Base-by-base conservation (phyloP, 2,113 vertebrate genomes). In the Oryzias curvinotus region DNA sequence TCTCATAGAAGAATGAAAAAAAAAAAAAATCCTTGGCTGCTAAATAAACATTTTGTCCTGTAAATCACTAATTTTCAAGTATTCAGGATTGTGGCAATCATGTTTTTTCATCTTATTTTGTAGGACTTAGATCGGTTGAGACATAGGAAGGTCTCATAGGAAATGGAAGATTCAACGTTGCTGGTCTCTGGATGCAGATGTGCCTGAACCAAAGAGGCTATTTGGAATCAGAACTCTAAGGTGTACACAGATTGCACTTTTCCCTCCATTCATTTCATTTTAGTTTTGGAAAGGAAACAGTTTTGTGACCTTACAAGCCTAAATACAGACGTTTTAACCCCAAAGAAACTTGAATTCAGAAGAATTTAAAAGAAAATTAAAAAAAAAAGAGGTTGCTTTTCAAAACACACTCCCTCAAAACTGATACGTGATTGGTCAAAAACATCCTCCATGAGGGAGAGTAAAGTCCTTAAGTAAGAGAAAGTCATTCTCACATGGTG, bases 171-270 rank as follows among this genome's bases (percentile, higher is more conserved):
- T 78, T 85, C 70, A 65, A 72, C 70, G 63, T 51, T 78, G 80
- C 82, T 41, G 66, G 86, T 68, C 88, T 85, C 66, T 87, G 77
- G 78, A 81, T 91, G 78, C 89, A 91, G 80, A 90, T 91, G 87
- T 85, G 89, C 89, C 90, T 90, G 94, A 92, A 93, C 95, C 94
- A 96, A 97, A 97, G 94, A 96, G 92, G 86, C 92, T 90, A 71
- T 89, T 78, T 85, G 87, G 85, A 68, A 86, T 79, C 67, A 65
- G 70, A 68, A 81, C 60, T 69, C 28, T 4, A 47, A 74, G 74
- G 75, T 76, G 78, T 75, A 63, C 69, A 68, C 63, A 78, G 66
- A 73, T 72, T 5, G 61, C 68, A 57, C 57, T 57, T 67, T 60
- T 77, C 70, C 65, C 64, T 82, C 56, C 75, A 78, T 72, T 75